Percentiles rank a stretch among this genome's conserved stretches.
Evolutionary conservation across 2,888 invertebrate species (phyloP).

Genomic region (Oasisia sp.): DNA sequence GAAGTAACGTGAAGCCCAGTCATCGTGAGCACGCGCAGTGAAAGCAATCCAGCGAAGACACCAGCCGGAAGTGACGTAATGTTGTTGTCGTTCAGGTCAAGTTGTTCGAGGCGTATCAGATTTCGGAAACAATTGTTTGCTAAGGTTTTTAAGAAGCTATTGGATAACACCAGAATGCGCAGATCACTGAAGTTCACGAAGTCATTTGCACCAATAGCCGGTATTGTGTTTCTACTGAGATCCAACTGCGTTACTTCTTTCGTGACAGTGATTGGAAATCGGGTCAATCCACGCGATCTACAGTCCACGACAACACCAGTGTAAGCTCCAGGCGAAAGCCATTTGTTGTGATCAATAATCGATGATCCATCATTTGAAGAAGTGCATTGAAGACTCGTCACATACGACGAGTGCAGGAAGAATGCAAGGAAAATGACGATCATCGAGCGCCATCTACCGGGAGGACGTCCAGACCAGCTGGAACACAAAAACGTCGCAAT

Average conservation of each 20-base stretch:
- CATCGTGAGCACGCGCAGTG: background rate
- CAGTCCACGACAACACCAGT: background rate
- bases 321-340: background rate
- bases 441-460: no score
- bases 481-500: no score
- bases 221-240: background rate
- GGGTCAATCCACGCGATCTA: background rate
- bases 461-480: no score
- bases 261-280: background rate
- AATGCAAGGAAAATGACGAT: no score
- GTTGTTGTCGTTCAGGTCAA: background rate
- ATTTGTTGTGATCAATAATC: no score
- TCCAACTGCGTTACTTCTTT: background rate
- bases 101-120: background rate
- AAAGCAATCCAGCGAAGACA: background rate
- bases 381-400: no score
- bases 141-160: background rate
- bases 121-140: background rate
- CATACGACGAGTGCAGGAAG: no score
- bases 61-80: background rate
- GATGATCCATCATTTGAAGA: no score
- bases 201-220: background rate
- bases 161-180: background rate
- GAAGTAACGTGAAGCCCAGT: background rate
- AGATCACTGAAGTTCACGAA: background rate